phyloP scores from a whole-genome alignment of 35 echinoderm and acorn worm species.

The Strongylocentrotus purpuratus region DNA sequence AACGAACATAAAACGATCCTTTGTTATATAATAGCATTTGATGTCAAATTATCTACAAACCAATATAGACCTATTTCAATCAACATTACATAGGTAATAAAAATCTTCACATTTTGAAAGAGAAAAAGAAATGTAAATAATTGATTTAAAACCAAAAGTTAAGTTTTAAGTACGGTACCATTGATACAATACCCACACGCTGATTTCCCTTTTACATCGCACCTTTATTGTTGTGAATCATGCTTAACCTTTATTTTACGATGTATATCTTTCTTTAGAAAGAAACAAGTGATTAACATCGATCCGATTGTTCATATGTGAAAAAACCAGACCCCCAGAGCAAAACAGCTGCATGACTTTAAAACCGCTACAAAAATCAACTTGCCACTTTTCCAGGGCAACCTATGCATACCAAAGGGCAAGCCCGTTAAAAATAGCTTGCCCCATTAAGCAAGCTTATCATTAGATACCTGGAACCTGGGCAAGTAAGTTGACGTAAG shows the following conservation, averaged over 20 bases:
- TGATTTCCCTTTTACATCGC: background rate
- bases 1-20: background rate
- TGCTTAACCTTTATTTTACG: background rate
- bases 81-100: background rate
- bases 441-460: background rate
- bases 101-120: background rate
- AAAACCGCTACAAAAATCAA: background rate
- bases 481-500: too few species aligned
- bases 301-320: background rate
- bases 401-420: background rate
- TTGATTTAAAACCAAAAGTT: background rate
- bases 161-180: background rate
- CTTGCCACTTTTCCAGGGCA: background rate
- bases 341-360: background rate
- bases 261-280: background rate
- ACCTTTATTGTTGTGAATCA: background rate
- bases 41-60: conserved; percentile 13
- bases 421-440: background rate
- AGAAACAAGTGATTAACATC: background rate
- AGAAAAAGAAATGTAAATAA: background rate
- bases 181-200: background rate
- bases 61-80: background rate
- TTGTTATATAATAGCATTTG: conserved; percentile 7
- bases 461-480: too few species aligned
- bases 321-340: background rate